A percentile compares a stretch with the other conserved stretches of the same genome.
Evolutionary conservation across 2,888 invertebrate species (phyloP).

Genomic region (Napeogenes sylphis): DNA sequence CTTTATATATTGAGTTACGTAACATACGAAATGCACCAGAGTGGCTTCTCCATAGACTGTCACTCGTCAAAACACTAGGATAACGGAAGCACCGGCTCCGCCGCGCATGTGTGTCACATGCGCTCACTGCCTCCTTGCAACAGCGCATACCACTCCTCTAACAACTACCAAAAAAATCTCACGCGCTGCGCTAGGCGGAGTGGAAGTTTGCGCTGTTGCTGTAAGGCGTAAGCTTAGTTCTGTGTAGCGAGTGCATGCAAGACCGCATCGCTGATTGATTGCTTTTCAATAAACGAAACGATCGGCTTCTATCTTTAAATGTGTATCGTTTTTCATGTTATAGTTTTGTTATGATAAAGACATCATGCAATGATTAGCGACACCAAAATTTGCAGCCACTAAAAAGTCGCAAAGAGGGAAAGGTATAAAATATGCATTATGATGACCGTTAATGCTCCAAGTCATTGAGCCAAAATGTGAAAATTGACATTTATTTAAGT

Average conservation of each 20-base stretch:
- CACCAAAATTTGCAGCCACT: constrained; percentile 65
- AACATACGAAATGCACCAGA: constrained; percentile 9
- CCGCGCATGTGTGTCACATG: constrained; percentile 69
- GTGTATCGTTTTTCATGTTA: constrained; percentile 47
- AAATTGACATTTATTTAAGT: constrained; percentile 43
- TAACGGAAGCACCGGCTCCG: constrained; percentile 71
- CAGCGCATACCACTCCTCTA: constrained; percentile 27
- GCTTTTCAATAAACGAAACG: constrained; percentile 49
- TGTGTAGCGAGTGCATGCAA: constrained; percentile 65
- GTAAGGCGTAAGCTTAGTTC: constrained; percentile 25
- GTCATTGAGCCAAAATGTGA: constrained; percentile 66
- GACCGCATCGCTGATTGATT: constrained; percentile 49
- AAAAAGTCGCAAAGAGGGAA: constrained; percentile 74
- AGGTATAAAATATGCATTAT: constrained; percentile 77
- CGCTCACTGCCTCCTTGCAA: constrained; percentile 49
- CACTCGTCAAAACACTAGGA: constrained; percentile 40
- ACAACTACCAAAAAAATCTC: constrained; percentile 26
- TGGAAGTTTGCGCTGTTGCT: constrained; percentile 26
- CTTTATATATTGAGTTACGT: constrained; percentile 22
- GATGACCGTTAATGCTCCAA: constrained; percentile 67
- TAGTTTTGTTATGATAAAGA: constrained; percentile 51
- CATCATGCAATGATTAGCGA: constrained; percentile 72
- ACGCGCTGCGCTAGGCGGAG: constrained; percentile 24
- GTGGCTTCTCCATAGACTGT: constrained; percentile 21
- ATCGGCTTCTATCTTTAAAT: constrained; percentile 47